Evolutionary conservation across 37 sponge, comb jelly and placozoan genomes (phyloP), one percentile per base, ranked within the genome.

Genomic region (Bolinopsis microptera): DNA sequence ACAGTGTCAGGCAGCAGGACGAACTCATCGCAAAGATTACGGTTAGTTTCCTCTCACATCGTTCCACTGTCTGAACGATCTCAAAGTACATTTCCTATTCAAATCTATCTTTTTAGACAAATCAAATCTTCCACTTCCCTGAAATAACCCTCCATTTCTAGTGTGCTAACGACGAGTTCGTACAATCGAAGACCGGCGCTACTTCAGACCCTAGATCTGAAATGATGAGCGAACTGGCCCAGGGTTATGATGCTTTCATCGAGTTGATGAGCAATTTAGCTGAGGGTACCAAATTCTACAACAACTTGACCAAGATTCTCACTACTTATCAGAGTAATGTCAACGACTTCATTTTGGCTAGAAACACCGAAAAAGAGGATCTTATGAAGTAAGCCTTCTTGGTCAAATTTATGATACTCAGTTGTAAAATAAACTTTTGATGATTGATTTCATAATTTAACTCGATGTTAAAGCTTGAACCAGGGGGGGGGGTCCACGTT

Each of bases 261-360:
- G 97, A 98, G 77, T 94, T 98, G 69, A 36, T 35, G 18, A 70
- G 88, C 40, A 97, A 98, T 82, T 69, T 98, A 24, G 72, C 76
- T 21, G 98, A 98, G 88, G 98, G 98, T 31, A 94, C 95, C 28
- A 96, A 98, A 95, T 98, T 98, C 93, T 98, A 98, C 94, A 95
- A 94, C 70, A 94, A 97, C 93, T 95, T 98, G 33, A 97, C 98
- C 33, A 95, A 95, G 35, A 94, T 98, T 13, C 94, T 98, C 74
- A 74, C 96, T 37, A 95, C 95, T 40, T 83, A 93, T 5, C 98
- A 98, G 88, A 94, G 69, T 41, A 96, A 96, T 93, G 95, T 97
- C n/a, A 95, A 94, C 68, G 98, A 98, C 83, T 94, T 97, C 68
- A 77, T 94, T 8, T 96, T 96, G 94, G 98, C 98, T 16, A 93